These are phyloP conservation scores for Ia io DNA, from an alignment of 2,113 vertebrate genomes.

Conservation along the genomic window DNA sequence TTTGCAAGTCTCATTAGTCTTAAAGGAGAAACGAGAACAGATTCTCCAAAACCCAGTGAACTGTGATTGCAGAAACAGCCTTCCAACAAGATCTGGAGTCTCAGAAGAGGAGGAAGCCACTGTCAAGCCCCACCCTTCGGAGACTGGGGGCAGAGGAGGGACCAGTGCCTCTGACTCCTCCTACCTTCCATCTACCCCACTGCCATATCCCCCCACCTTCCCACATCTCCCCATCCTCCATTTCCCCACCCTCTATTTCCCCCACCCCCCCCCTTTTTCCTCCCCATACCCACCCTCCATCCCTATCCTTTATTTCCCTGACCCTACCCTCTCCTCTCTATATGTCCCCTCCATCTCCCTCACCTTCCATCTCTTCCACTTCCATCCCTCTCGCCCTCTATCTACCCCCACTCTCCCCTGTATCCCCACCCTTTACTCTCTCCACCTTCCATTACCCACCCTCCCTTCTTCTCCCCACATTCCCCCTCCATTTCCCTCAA, in stretches of 20 bases:
- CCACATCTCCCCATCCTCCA: no score
- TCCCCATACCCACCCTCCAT: not conserved
- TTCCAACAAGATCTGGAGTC: not conserved
- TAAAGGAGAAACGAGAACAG: not conserved
- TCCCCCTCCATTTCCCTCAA: not conserved
- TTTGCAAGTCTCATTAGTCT: not conserved
- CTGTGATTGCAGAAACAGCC: no score
- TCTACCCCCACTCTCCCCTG: not conserved
- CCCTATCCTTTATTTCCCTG: not conserved
- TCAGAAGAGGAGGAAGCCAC: not conserved
- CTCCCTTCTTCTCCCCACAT: not conserved
- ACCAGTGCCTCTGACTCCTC: fast-evolving
- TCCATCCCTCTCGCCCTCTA: no score
- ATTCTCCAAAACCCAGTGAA: not conserved
- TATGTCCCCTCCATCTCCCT: no score
- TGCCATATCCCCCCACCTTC: not conserved
- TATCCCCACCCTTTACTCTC: not conserved
- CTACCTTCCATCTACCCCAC: not conserved
- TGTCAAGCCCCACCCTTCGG: not conserved
- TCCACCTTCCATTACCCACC: not conserved
- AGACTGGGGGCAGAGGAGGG: not conserved
- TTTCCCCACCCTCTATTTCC: not conserved
- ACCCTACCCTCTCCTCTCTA: not conserved
- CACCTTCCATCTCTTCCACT: no score
- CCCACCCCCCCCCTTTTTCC: no score